A percentile compares a stretch with the other conserved stretches of the same genome.
Conservation (phyloP, 2,113 vertebrate genomes). For the Candoia aspera region DNA sequence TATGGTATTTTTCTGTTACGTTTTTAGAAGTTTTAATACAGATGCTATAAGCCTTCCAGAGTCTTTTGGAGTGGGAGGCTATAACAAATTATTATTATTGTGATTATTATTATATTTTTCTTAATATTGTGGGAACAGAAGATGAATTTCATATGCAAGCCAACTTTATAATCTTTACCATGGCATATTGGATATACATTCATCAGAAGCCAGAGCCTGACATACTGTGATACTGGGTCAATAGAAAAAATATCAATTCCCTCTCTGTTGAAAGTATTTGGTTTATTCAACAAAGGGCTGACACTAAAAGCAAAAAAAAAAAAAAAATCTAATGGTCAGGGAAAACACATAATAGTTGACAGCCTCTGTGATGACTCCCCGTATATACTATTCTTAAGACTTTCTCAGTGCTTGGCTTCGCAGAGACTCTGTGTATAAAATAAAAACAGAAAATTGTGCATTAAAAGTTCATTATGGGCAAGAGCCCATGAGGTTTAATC, state of each 20-base stretch:
- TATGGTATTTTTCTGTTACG: no score
- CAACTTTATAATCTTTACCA: neutral
- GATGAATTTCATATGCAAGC: neutral
- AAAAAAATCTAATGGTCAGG: neutral
- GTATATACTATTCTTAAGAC: neutral
- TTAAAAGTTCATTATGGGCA: conserved; percentile 17
- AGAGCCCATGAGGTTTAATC: conserved; percentile 3
- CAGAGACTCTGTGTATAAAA: neutral
- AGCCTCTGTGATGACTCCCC: neutral
- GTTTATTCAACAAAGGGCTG: neutral
- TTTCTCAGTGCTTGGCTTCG: neutral
- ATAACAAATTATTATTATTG: no score
- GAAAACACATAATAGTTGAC: neutral
- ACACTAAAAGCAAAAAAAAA: neutral
- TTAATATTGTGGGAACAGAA: neutral
- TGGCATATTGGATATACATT: neutral
- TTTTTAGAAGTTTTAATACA: no score
- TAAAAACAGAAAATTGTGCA: conserved; percentile 2
- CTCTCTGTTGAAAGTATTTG: neutral
- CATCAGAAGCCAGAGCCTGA: neutral
- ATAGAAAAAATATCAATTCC: no score
- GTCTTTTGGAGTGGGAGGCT: no score
- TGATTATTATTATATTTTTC: neutral
- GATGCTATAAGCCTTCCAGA: no score
- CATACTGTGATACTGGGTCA: neutral